Conservation (phyloP, 2,888 invertebrate species). For the Polydrusus cervinus region DNA sequence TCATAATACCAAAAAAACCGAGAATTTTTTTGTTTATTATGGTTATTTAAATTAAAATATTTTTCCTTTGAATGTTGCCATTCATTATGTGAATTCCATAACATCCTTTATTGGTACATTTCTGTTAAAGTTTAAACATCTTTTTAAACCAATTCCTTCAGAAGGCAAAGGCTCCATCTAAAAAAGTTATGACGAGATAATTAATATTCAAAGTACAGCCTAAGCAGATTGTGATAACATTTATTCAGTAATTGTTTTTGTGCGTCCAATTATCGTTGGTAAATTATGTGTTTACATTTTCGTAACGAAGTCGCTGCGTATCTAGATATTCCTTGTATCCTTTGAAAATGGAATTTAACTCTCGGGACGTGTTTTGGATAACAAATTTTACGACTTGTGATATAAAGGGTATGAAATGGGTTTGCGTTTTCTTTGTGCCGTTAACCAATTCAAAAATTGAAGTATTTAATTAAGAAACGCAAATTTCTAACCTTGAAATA, state of each 20-base stretch:
- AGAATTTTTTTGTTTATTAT: no score
- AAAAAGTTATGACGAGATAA: conserved; percentile 2
- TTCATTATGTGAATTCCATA: no score
- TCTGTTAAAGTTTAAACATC: no score
- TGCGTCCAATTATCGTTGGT: conserved; percentile 23
- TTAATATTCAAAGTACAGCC: conserved; percentile 5
- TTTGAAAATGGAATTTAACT: conserved; percentile 26
- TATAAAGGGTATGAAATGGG: conserved; percentile 4
- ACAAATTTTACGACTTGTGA: conserved; percentile 13
- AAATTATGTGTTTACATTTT: conserved; percentile 32
- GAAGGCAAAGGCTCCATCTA: no score
- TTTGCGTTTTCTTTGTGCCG: conserved; percentile 1
- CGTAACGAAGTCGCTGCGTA: conserved; percentile 8
- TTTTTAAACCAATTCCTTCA: no score
- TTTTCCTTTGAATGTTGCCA: no score
- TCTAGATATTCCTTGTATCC: conserved; percentile 20
- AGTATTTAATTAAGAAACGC: neutral
- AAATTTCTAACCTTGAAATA: no score
- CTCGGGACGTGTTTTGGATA: conserved; percentile 8
- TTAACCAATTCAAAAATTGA: neutral
- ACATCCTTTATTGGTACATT: no score
- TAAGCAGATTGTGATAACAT: conserved; percentile 8
- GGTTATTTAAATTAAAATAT: no score
- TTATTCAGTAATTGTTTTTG: conserved; percentile 20
- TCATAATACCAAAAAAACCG: no score